Evolutionary conservation across 2,797 vertebrate genomes (phyloP), one percentile per base, ranked within the genome.

Genomic region (Enteromius thamalakanensis): DNA sequence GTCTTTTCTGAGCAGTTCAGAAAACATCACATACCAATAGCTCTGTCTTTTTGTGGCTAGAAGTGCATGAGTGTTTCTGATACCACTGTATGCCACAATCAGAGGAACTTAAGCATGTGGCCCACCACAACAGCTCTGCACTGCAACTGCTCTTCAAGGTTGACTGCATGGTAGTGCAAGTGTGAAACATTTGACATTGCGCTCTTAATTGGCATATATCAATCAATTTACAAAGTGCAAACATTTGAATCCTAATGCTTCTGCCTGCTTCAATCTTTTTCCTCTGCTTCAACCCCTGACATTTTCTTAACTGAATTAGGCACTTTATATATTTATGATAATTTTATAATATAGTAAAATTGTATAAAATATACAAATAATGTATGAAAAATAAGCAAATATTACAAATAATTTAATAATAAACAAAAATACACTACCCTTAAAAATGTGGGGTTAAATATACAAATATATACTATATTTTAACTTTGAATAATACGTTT

Each of bases 61-160:
- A 80, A 89, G 37, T 42, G 60, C 72, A 76, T 55, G 60, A 78
- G 76, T 85, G 65, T 84, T 81, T 83, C 79, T 86, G 80, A 84
- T 83, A 87, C 83, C 83, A 74, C 81, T 85, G 78, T 84, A 88
- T 17, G 83, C 87, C 87, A 87, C 87, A 87, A 84, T 80, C 71
- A 83, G 64, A 84, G 26, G 68, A 87, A 74, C 76, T 4, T 75
- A 23, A 83, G 68, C 64, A 60, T 83, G 71, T 47, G 76, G 74
- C 64, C 84, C 83, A 81, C 81, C 42, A 62, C 81, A 86, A 79
- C 51, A 78, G 53, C 74, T 77, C 40, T 74, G 70, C 77, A 65
- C 40, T 85, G 78, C 83, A 85, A 62, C 37, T 70, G 14, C 58
- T 58, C 21, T 71, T 76, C 7, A 64, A 23, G 10, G 19, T 21